Base-by-base conservation (phyloP, 2,888 invertebrate genomes). In the Dasysyrphus albostriatus region DNA sequence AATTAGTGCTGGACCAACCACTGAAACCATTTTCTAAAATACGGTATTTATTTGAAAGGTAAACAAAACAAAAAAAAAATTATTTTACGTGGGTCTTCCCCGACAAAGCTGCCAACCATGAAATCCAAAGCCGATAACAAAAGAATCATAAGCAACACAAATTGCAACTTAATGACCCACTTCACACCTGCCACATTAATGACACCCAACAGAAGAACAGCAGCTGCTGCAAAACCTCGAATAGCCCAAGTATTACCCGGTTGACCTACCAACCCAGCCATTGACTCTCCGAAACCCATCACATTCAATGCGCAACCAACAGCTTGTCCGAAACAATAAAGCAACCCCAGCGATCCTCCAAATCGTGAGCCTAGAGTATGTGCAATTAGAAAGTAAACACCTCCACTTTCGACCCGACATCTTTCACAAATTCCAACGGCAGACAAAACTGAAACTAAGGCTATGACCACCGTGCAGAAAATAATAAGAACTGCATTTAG, bases 121-220 rank as follows among this genome's bases (percentile, higher is more conserved):
- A 99, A 98, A 93, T 99, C 98, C 89, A 98, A 93, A 12, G 98
- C 98, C 80, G 98, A 98, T 84, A 98, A 93, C 72, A 98, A 94
- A 79, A 99, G 94, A 75, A 98, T 95, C 89, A 98, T 94, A 32
- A 99, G 94, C 58, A 99, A 94, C 42, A 96, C 93, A 93, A 99
- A 98, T 92, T 99, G 99, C 74, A 99, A 93, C 91, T 99, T 98
- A 78, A 99, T 96, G 34, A 99, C 98, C 98, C 98, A 99, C 92
- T 98, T 98, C 0, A 99, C 98, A 51, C 99, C 99, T 34, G 98
- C 98, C 54, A 98, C 94, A 93, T 99, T 99, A 89, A 99, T 98
- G 85, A 96, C 95, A 75, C 98, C 96, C 19, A 99, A 94, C 47
- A 98, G 93, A 59, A 98, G 93, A 2, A 98, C 97, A 59, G 98